Percentiles rank a stretch among this genome's conserved stretches.
Conservation (phyloP, 2,113 vertebrate species). For the Limanda limanda region DNA sequence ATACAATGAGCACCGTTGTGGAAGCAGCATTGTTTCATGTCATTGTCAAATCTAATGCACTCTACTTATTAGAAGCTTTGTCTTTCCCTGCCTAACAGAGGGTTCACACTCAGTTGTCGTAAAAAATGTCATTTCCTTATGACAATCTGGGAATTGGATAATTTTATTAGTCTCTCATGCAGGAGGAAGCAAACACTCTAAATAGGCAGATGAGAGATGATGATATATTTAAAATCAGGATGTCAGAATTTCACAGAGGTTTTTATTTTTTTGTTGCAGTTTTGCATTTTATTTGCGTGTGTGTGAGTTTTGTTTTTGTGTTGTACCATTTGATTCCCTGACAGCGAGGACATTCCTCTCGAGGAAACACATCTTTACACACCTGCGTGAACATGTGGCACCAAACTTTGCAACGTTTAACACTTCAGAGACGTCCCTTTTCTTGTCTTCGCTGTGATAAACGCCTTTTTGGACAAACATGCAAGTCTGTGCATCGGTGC, state of each 20-base stretch:
- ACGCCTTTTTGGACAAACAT: constrained; percentile 42
- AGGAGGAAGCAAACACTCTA: constrained; percentile 15
- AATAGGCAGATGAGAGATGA: background rate
- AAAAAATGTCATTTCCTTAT: constrained; percentile 7
- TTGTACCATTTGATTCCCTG: background rate
- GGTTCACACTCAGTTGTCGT: constrained; percentile 28
- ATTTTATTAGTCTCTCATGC: constrained; percentile 26
- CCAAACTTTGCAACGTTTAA: constrained; percentile 30
- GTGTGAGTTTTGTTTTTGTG: background rate
- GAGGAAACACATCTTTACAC: constrained; percentile 35
- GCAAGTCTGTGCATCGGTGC: constrained; percentile 42
- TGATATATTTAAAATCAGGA: background rate
- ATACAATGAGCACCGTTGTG: constrained; percentile 43
- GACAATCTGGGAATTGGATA: constrained; percentile 24
- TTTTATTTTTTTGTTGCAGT: too few relatives aligned
- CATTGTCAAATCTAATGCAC: constrained; percentile 46
- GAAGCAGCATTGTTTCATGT: constrained; percentile 43
- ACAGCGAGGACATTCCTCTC: constrained; percentile 21
- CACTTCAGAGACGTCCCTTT: constrained; percentile 27
- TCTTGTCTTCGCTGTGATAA: constrained; percentile 52
- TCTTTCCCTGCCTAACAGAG: constrained; percentile 7
- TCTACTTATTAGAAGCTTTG: constrained; percentile 28
- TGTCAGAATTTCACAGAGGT: background rate
- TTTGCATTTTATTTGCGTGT: background rate
- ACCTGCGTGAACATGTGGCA: constrained; percentile 44